These are phyloP conservation scores for Serinus canaria DNA, from an alignment of 2,113 vertebrate species.

Conservation along the genomic window DNA sequence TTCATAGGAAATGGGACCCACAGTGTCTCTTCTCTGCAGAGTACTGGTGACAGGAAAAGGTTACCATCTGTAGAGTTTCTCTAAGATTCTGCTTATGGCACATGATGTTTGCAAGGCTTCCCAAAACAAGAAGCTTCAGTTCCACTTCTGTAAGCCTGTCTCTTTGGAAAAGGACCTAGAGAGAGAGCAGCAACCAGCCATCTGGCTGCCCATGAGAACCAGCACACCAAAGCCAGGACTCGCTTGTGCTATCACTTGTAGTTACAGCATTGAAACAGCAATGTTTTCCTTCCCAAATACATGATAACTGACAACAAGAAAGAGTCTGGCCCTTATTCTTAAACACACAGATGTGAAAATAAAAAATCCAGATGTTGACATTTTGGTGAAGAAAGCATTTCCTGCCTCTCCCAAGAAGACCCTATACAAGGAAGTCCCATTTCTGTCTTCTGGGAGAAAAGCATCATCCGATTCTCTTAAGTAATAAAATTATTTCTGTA, in stretches of 20 bases:
- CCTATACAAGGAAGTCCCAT: not conserved
- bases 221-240: not conserved
- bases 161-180: not conserved
- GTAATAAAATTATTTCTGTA: not conserved
- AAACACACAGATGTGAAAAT: not conserved
- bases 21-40: not conserved
- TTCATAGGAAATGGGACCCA: not conserved
- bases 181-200: not conserved
- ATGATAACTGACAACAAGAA: not conserved
- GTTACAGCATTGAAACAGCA: not conserved
- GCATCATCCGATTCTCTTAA: accelerated
- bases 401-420: not conserved
- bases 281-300: not conserved
- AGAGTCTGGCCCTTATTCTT: not conserved
- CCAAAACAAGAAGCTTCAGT: not conserved
- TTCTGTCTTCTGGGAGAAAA: not conserved
- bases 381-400: not conserved
- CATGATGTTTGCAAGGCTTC: not conserved
- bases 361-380: not conserved
- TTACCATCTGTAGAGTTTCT: not conserved
- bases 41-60: not conserved
- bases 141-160: not conserved
- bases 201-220: not conserved
- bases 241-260: not conserved
- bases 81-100: not conserved